A percentile compares a stretch with the other conserved stretches of the same genome.
Evolutionary conservation across 2,888 invertebrate genomes (phyloP).

Genomic region (Dastarcus helophoroides): DNA sequence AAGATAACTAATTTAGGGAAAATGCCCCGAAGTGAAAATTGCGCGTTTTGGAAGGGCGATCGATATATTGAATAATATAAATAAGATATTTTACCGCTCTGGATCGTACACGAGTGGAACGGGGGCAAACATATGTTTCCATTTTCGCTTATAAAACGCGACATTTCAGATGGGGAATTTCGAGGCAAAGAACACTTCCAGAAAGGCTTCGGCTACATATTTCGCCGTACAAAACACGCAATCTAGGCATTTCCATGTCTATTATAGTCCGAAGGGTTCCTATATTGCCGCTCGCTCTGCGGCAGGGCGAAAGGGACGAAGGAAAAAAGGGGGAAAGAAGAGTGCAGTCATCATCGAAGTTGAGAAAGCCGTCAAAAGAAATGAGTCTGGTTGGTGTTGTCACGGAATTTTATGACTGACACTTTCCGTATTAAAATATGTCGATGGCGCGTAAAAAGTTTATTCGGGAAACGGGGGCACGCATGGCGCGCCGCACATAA

Average conservation of each 20-base stretch:
- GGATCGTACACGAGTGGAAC: slow-evolving; percentile 4
- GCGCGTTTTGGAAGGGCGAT: too few relatives aligned
- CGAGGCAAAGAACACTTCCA: slow-evolving; percentile 9
- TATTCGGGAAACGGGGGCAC: too few relatives aligned
- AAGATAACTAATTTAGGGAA: too few relatives aligned
- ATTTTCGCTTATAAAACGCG: slow-evolving; percentile 13
- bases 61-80: too few relatives aligned
- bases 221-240: slow-evolving; percentile 27
- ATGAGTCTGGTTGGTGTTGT: slow-evolving; percentile 19
- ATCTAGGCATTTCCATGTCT: slow-evolving; percentile 28
- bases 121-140: slow-evolving; percentile 11
- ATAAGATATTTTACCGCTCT: too few relatives aligned
- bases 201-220: slow-evolving; percentile 19
- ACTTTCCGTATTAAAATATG: too few relatives aligned
- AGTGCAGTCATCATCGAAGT: slow-evolving; percentile 19
- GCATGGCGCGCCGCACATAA: too few relatives aligned
- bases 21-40: too few relatives aligned
- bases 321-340: too few relatives aligned
- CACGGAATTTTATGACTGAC: too few relatives aligned
- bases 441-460: too few relatives aligned
- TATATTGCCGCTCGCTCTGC: slow-evolving; percentile 20
- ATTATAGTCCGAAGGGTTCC: slow-evolving; percentile 26
- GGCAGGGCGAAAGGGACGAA: too few relatives aligned
- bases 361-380: slow-evolving; percentile 22
- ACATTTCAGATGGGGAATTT: slow-evolving; percentile 7